Conservation (phyloP, 2,797 vertebrate species). For the Amniataba percoides region DNA sequence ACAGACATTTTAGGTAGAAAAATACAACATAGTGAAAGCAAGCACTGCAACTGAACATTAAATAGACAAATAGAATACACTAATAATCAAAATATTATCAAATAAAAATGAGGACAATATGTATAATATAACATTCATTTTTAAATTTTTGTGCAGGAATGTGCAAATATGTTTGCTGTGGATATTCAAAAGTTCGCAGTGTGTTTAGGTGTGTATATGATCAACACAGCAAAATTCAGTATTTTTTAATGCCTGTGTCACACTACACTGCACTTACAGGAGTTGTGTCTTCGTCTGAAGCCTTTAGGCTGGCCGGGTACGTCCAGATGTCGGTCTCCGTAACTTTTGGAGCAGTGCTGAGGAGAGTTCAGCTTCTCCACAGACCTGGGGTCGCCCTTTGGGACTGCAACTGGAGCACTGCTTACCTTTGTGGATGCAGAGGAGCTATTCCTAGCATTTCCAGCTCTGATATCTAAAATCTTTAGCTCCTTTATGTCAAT, state of each 20-base stretch:
- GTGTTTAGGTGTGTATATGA: too few species aligned
- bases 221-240: neutral
- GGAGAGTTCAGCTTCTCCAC: constrained; percentile 83
- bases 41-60: too few species aligned
- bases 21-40: too few species aligned
- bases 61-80: too few species aligned
- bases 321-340: constrained; percentile 91
- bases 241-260: too few species aligned
- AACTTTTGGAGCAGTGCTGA: constrained; percentile 93
- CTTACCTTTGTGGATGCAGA: constrained; percentile 64
- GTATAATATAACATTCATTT: too few species aligned
- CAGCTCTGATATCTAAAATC: constrained; percentile 91
- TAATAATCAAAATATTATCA: too few species aligned
- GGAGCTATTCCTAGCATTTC: constrained; percentile 60
- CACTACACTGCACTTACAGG: constrained; percentile 88
- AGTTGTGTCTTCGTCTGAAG: constrained; percentile 95
- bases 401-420: constrained; percentile 89
- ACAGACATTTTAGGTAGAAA: too few species aligned
- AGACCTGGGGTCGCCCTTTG: constrained; percentile 85
- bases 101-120: too few species aligned
- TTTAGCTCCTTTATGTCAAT: constrained; percentile 98
- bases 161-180: too few species aligned
- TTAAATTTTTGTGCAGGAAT: too few species aligned
- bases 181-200: too few species aligned
- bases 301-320: constrained; percentile 89